phyloP scores from a whole-genome alignment of 2,113 vertebrate species.

The Leptosomus discolor region DNA sequence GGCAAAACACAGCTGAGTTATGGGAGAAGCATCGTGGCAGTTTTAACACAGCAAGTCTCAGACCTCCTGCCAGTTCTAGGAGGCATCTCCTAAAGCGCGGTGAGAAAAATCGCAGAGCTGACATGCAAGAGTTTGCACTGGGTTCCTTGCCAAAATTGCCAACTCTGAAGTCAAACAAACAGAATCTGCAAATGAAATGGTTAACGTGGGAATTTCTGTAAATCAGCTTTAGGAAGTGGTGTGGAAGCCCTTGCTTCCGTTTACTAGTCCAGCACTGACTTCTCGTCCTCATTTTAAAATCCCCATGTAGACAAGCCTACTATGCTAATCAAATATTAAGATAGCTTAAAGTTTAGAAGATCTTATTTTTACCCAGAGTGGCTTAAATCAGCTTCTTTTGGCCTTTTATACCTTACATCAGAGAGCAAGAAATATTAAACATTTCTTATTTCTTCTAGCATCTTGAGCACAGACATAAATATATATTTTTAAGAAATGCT shows the following conservation, averaged over 20 bases:
- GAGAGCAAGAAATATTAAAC: not conserved
- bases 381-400: not conserved
- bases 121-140: not conserved
- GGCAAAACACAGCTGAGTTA: conserved; percentile 33
- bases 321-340: not conserved
- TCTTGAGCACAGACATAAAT: not conserved
- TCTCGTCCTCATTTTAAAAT: not conserved
- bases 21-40: not conserved
- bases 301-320: not conserved
- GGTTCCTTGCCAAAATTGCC: not conserved
- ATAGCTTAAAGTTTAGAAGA: not conserved
- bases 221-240: not conserved
- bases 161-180: not conserved
- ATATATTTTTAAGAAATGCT: not conserved
- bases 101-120: not conserved
- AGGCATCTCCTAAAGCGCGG: not conserved
- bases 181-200: not conserved
- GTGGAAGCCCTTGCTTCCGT: not conserved
- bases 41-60: not conserved
- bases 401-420: not conserved
- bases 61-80: conserved; percentile 9
- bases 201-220: conserved; percentile 6
- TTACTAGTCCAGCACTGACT: not conserved
- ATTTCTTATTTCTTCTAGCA: not conserved
- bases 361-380: not conserved